Percentiles rank a stretch among this genome's conserved stretches.
phyloP scores from a whole-genome alignment of 2,113 vertebrate genomes.

The Phrynosoma blainvillii region DNA sequence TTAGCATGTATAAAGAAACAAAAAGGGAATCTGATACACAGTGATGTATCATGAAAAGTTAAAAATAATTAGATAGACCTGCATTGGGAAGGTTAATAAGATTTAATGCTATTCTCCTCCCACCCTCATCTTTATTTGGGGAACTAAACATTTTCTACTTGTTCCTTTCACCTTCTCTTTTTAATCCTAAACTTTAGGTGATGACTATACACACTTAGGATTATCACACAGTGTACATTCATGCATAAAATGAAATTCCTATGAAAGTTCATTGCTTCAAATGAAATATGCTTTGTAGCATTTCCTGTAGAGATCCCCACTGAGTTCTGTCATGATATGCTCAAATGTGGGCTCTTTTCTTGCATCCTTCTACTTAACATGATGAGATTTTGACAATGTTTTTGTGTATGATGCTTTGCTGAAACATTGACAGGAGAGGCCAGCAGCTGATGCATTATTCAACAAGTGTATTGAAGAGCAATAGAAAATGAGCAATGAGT shows the following conservation, averaged over 20 bases:
- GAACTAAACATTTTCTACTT: slow-evolving; percentile 45
- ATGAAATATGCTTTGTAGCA: slow-evolving; percentile 61
- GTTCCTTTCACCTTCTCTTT: slow-evolving; percentile 57
- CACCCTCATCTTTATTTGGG: not conserved
- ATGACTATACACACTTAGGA: slow-evolving; percentile 70
- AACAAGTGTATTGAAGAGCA: slow-evolving; percentile 21
- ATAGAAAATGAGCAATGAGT: slow-evolving; percentile 33
- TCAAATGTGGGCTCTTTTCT: slow-evolving; percentile 55
- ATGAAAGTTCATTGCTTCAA: slow-evolving; percentile 69
- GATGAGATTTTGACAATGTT: slow-evolving; percentile 49
- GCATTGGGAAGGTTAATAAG: slow-evolving; percentile 59
- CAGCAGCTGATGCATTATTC: slow-evolving; percentile 34
- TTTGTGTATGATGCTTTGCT: slow-evolving; percentile 31
- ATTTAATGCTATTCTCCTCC: slow-evolving; percentile 30
- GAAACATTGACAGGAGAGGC: slow-evolving; percentile 52
- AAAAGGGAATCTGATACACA: slow-evolving; percentile 13
- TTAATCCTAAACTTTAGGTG: slow-evolving; percentile 58
- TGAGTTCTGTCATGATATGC: slow-evolving; percentile 63
- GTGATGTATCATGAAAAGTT: slow-evolving; percentile 25
- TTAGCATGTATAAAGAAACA: not conserved
- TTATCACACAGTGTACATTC: slow-evolving; percentile 64
- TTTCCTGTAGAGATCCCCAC: slow-evolving; percentile 61
- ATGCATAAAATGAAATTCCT: slow-evolving; percentile 67
- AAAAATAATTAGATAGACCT: slow-evolving; percentile 45
- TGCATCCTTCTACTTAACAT: slow-evolving; percentile 44